These are phyloP conservation scores for Ophion ventricosus DNA, from an alignment of 2,888 invertebrate genomes.

Conservation along the genomic window DNA sequence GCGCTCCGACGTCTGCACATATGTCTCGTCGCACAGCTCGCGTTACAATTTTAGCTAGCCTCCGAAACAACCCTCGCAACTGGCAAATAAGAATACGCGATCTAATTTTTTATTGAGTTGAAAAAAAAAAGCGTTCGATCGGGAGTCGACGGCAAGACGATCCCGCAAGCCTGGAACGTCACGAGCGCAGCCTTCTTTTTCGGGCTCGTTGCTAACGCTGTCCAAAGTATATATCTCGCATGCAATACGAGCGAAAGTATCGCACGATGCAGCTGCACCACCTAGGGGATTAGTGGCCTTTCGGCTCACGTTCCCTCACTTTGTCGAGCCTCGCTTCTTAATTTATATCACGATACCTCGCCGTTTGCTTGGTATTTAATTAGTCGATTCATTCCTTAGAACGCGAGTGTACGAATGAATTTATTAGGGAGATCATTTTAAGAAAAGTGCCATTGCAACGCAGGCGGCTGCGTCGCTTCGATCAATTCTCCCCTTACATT, in stretches of 20 bases:
- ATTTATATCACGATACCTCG: constrained; percentile 44
- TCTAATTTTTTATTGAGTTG: constrained; percentile 28
- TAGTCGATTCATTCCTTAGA: not conserved
- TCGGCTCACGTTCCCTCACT: constrained; percentile 38
- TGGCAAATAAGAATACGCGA: constrained; percentile 22
- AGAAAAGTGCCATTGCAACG: not conserved
- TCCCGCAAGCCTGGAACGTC: constrained; percentile 10
- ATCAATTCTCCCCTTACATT: constrained; percentile 4
- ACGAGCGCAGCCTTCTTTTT: constrained; percentile 26
- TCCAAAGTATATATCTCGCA: constrained; percentile 19
- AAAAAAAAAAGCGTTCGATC: constrained; percentile 12
- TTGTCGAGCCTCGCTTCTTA: constrained; percentile 36
- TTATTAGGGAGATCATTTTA: not conserved
- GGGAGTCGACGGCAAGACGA: constrained; percentile 1
- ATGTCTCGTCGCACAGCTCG: constrained; percentile 18
- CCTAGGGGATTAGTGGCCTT: constrained; percentile 56
- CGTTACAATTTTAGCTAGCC: constrained; percentile 23
- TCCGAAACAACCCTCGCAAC: constrained; percentile 49
- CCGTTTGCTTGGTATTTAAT: constrained; percentile 36
- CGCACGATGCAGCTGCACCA: constrained; percentile 56
- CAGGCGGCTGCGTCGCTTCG: not conserved
- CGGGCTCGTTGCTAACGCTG: constrained; percentile 36
- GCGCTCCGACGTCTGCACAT: constrained; percentile 11
- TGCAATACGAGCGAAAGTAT: constrained; percentile 55
- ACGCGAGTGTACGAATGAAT: constrained; percentile 12